A percentile compares a stretch with the other conserved stretches of the same genome.
phyloP scores from a whole-genome alignment of 2,888 invertebrate genomes.

The Blastobasis adustella region DNA sequence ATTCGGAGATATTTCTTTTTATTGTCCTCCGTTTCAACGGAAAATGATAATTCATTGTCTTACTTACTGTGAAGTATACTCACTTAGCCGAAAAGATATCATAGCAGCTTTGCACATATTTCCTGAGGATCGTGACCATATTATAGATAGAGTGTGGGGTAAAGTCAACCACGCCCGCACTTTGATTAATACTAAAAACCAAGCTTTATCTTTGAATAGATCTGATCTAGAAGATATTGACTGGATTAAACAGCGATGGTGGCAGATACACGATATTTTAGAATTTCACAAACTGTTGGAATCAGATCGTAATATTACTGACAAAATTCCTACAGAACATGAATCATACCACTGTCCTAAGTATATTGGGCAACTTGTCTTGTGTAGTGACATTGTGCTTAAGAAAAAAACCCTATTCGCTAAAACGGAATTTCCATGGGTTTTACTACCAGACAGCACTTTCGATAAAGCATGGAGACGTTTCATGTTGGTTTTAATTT shows the following conservation, averaged over 20 bases:
- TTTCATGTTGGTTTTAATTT: slow-evolving; percentile 37
- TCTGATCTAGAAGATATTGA: slow-evolving; percentile 2
- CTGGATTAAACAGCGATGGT: slow-evolving; percentile 5
- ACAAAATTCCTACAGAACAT: slow-evolving; percentile 32
- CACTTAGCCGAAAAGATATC: too few species aligned
- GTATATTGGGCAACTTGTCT: slow-evolving; percentile 54
- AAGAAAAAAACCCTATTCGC: slow-evolving; percentile 43
- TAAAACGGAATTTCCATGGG: slow-evolving; percentile 47
- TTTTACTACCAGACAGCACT: slow-evolving; percentile 40
- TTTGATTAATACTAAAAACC: not conserved
- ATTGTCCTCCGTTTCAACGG: not conserved
- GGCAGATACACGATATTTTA: not conserved
- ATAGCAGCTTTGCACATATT: not conserved
- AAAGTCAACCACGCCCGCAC: not conserved
- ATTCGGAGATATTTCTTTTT: not conserved
- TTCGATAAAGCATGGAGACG: slow-evolving; percentile 38
- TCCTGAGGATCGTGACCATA: not conserved
- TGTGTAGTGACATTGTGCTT: slow-evolving; percentile 42
- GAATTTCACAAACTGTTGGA: not conserved
- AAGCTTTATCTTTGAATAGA: not conserved
- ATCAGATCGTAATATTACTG: not conserved
- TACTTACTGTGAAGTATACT: not conserved
- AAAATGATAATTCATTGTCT: not conserved
- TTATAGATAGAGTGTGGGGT: too few species aligned
- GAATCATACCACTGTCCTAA: slow-evolving; percentile 50